These are phyloP conservation scores for Xanthorhoe spadicearia DNA, from an alignment of 2,888 invertebrate genomes.

Conservation along the genomic window DNA sequence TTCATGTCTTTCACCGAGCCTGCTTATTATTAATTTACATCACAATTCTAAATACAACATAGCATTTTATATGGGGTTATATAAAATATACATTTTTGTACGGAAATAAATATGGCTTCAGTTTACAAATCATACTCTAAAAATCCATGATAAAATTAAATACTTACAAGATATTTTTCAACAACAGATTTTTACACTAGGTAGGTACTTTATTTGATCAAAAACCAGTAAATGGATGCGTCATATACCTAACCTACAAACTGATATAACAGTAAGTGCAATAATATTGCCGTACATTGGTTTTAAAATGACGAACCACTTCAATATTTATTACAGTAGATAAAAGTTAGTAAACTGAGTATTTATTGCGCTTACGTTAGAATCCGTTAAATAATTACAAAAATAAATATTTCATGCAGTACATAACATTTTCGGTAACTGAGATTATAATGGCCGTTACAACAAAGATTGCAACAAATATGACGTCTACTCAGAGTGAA, in stretches of 20 bases:
- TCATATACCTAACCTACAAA: neutral
- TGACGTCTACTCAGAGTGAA: conserved; percentile 4
- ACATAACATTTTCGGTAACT: conserved; percentile 21
- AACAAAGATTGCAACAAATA: conserved; percentile 10
- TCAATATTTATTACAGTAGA: neutral
- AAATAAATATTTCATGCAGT: conserved; percentile 7
- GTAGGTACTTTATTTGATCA: conserved; percentile 9
- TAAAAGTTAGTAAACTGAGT: conserved; percentile 56
- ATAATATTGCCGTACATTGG: neutral
- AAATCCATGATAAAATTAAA: neutral
- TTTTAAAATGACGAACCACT: neutral
- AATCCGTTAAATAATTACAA: conserved; percentile 8
- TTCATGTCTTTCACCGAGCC: conserved; percentile 39
- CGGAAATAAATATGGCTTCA: conserved; percentile 76
- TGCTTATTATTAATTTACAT: conserved; percentile 32
- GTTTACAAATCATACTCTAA: conserved; percentile 35
- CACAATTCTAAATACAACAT: conserved; percentile 42
- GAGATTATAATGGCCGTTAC: conserved; percentile 18
- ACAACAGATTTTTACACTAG: neutral
- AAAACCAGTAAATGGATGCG: neutral
- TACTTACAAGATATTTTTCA: neutral
- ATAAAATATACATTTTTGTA: conserved; percentile 61
- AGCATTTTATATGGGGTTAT: conserved; percentile 35
- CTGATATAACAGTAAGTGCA: neutral
- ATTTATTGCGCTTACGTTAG: conserved; percentile 40